Evolutionary conservation across 1,140 invertebrate genomes (phyloP).

Genomic region (Diorhabda sublineata): DNA sequence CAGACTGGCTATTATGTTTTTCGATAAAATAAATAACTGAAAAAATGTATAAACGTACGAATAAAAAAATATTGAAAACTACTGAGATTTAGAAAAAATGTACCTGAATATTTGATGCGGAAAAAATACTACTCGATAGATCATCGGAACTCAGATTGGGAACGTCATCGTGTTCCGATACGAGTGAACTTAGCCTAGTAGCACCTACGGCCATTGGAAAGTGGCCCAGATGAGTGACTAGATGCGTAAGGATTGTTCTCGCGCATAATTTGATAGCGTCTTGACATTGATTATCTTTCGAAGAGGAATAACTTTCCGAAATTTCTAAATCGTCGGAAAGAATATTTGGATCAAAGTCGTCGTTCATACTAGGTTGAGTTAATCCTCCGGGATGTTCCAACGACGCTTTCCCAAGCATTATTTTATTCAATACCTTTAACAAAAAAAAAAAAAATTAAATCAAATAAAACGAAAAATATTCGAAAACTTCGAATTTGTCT

Average conservation of each 20-base stretch:
- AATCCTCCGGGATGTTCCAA: constrained; percentile 36
- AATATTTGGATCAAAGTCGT: constrained; percentile 70
- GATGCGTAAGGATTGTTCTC: constrained; percentile 69
- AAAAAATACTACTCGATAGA: constrained; percentile 73
- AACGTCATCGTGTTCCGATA: constrained; percentile 92
- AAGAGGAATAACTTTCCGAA: constrained; percentile 25
- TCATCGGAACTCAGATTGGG: constrained; percentile 68
- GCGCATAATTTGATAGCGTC: constrained; percentile 62
- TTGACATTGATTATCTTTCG: constrained; percentile 50
- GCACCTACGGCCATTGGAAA: constrained; percentile 88
- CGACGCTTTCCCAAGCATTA: constrained; percentile 46
- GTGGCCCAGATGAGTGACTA: constrained; percentile 83
- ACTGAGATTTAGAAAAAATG: constrained; percentile 6
- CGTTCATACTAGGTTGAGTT: constrained; percentile 45
- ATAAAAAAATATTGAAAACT: background rate
- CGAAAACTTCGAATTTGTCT: too few relatives aligned
- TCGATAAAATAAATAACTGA: constrained; percentile 83
- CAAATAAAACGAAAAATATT: background rate
- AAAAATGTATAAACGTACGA: constrained; percentile 40
- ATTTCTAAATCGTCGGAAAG: constrained; percentile 60
- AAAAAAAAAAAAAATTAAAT: constrained; percentile 16
- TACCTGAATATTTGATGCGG: constrained; percentile 78
- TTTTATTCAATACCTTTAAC: constrained; percentile 48
- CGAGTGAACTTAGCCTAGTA: constrained; percentile 74
- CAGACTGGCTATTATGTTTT: constrained; percentile 80